Evolutionary conservation across 2,113 vertebrate species (phyloP).

Genomic region (Rhinolophus sinicus): DNA sequence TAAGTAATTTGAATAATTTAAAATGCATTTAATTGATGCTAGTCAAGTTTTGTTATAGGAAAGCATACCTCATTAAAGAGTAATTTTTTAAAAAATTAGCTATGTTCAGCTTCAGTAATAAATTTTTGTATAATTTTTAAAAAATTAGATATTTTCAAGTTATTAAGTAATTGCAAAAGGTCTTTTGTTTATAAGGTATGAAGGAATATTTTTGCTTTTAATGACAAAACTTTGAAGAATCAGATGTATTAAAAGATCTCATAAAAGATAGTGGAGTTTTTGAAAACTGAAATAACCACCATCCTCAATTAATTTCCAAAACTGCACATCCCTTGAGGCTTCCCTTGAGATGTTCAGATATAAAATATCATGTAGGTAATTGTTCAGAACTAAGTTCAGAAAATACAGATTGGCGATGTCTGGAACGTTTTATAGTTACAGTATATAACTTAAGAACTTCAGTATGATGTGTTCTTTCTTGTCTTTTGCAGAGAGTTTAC

Average conservation of each 20-base stretch:
- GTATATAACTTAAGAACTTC: background rate
- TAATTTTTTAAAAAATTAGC: background rate
- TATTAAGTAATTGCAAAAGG: background rate
- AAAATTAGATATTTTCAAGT: background rate
- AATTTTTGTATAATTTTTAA: background rate
- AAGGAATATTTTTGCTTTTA: background rate
- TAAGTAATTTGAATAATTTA: constrained; percentile 42
- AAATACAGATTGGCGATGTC: background rate
- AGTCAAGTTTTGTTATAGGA: background rate
- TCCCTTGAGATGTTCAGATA: background rate
- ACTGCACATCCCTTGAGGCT: background rate
- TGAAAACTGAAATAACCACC: background rate
- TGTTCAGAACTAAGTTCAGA: constrained; percentile 16
- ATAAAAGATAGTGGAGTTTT: background rate
- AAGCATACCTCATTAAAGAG: background rate
- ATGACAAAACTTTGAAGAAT: constrained; percentile 1
- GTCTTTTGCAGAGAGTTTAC: constrained; percentile 5
- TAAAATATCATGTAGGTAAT: background rate
- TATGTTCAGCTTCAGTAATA: no score
- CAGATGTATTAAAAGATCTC: background rate
- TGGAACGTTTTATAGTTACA: background rate
- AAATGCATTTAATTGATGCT: constrained; percentile 24
- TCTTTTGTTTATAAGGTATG: background rate
- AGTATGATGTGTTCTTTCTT: constrained; percentile 1
- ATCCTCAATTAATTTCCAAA: background rate